These are phyloP conservation scores for Aporophyla lueneburgensis DNA, from an alignment of 2,888 invertebrate species.

Conservation along the genomic window DNA sequence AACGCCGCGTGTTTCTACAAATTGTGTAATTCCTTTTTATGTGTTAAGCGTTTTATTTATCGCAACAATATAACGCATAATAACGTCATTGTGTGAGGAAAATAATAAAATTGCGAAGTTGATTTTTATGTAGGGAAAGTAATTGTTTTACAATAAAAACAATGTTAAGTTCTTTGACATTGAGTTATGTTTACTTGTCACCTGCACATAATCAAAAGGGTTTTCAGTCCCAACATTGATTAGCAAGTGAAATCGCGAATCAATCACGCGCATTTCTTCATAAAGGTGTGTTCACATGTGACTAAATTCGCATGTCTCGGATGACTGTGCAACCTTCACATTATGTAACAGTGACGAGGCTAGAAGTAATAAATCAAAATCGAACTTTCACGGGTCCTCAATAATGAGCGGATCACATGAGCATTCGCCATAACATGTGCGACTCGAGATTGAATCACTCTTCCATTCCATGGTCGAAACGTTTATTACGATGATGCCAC, in stretches of 20 bases:
- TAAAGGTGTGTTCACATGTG: conserved; percentile 46
- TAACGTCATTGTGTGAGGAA: background rate
- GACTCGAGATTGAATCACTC: conserved; percentile 39
- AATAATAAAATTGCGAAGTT: conserved; percentile 17
- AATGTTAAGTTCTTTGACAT: background rate
- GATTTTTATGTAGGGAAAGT: background rate
- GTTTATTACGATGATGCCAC: conserved; percentile 30
- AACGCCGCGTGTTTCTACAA: conserved; percentile 59
- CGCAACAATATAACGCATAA: conserved; percentile 8
- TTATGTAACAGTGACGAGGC: conserved; percentile 69
- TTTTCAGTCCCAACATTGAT: conserved; percentile 19
- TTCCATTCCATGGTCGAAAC: conserved; percentile 7
- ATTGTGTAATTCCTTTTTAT: conserved; percentile 58
- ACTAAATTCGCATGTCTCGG: conserved; percentile 42
- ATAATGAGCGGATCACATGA: conserved; percentile 62
- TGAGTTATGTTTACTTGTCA: background rate
- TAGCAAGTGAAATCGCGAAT: conserved; percentile 48
- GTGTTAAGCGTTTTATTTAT: conserved; percentile 35
- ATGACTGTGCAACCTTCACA: conserved; percentile 46
- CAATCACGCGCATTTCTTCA: conserved; percentile 39
- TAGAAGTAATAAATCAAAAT: conserved; percentile 71
- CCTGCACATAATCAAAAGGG: background rate
- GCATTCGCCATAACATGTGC: conserved; percentile 47
- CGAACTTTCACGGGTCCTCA: conserved; percentile 71
- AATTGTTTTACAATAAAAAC: conserved; percentile 2